Percentiles rank a stretch among this genome's conserved stretches.
phyloP scores from a whole-genome alignment of 2,113 vertebrate species.

The Promerops cafer region DNA sequence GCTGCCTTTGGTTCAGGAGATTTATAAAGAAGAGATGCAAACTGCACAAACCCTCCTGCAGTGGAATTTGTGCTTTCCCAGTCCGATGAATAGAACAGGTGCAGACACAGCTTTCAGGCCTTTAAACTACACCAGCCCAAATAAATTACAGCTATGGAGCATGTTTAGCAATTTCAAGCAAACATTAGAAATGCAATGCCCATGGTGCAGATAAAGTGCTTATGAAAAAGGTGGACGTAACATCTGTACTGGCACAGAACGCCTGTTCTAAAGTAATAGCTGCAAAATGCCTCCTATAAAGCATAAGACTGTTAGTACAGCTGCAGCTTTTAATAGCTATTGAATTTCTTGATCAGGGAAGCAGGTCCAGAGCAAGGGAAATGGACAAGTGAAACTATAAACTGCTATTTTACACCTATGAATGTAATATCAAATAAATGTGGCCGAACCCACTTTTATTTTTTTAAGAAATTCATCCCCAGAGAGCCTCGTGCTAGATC shows the following conservation, averaged over 20 bases:
- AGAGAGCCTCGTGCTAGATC: background rate
- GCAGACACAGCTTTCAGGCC: slow-evolving; percentile 14
- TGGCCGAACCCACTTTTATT: background rate
- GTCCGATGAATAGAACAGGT: slow-evolving; percentile 36
- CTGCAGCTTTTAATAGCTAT: slow-evolving; percentile 63
- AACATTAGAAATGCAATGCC: slow-evolving; percentile 47
- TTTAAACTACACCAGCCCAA: slow-evolving; percentile 34
- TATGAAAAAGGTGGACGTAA: slow-evolving; percentile 33
- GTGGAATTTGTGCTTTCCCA: background rate
- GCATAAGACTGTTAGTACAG: slow-evolving; percentile 51
- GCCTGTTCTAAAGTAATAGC: slow-evolving; percentile 39
- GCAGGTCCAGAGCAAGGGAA: slow-evolving; percentile 50
- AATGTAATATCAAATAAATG: slow-evolving; percentile 58
- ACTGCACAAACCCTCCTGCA: background rate
- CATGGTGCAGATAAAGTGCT: slow-evolving; percentile 45
- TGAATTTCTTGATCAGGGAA: slow-evolving; percentile 50
- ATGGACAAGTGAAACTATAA: slow-evolving; percentile 60
- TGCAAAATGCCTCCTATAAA: slow-evolving; percentile 56
- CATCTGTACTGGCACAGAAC: slow-evolving; percentile 41
- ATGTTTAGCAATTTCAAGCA: slow-evolving; percentile 23
- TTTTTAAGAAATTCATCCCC: slow-evolving; percentile 36
- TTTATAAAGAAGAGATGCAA: background rate
- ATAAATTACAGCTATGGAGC: slow-evolving; percentile 32
- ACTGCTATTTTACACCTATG: slow-evolving; percentile 62
- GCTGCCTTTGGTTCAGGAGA: background rate